Evolutionary conservation across 1,140 invertebrate genomes (phyloP), one percentile per base, ranked within the genome.

Genomic region (Araneus ventricosus): DNA sequence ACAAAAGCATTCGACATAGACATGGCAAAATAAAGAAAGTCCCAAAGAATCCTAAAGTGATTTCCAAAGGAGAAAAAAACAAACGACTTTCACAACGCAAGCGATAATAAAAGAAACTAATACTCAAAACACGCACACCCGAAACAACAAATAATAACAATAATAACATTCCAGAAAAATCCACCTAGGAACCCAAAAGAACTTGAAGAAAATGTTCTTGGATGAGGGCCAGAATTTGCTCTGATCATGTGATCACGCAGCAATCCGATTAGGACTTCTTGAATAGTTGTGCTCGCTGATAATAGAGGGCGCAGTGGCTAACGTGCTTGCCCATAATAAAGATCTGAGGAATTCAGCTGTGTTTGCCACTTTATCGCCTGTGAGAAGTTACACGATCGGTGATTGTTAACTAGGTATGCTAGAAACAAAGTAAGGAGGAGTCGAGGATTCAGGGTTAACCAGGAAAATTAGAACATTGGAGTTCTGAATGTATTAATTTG

Each of bases 111-210:
- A 93, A 93, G 91, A 93, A 93, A 93, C 91, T 93, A 93, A 87
- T 84, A 93, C 91, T 61, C 91, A 39, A 93, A 80, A 93, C 91
- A 93, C 91, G 91, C 85, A 93, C 91, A 88, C 41, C 85, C 84
- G 52, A 88, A 93, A 87, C 91, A 93, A 91, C 79, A 91, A 93
- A 93, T 93, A 93, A 93, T 93, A 93, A 93, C 91, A 93, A 88
- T 93, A 88, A 93, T 93, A 93, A 88, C 67, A 87, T 79, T 88
- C 27, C 37, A 41, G 86, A 67, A 93, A 93, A 90, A 93, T 87
- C 86, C 91, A 85, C 86, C 91, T 85, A 87, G 84, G 63, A 30
- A 79, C 91, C 84, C 39, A 79, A 86, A 85, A 92, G 85, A 88
- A 88, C 84, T 86, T 93, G 57, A 91, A 63, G 70, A 63, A 93